Percentiles rank a stretch among this genome's conserved stretches.
phyloP scores from a whole-genome alignment of 2,888 invertebrate genomes.

The Agrenia bidenticulata region DNA sequence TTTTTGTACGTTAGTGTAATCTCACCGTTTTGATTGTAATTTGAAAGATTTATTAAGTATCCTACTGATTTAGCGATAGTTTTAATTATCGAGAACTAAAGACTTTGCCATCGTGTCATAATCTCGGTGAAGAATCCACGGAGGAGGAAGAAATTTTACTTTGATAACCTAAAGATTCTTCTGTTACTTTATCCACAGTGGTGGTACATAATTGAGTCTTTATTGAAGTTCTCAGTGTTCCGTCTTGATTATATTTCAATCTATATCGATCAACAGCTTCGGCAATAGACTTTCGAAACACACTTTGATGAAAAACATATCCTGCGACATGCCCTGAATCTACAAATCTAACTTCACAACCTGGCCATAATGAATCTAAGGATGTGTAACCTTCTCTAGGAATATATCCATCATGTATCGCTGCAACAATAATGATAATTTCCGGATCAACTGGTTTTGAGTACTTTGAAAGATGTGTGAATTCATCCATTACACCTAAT shows the following conservation, averaged over 20 bases:
- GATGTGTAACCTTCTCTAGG: slow-evolving; percentile 80
- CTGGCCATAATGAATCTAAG: slow-evolving; percentile 89
- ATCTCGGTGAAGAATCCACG: slow-evolving; percentile 3
- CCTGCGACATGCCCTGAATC: slow-evolving; percentile 88
- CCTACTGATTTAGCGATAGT: too few species aligned
- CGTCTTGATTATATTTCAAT: slow-evolving; percentile 37
- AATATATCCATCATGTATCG: slow-evolving; percentile 69
- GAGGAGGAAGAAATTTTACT: not conserved
- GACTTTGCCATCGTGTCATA: not conserved
- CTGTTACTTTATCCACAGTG: not conserved
- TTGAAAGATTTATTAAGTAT: too few species aligned
- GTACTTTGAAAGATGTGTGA: slow-evolving; percentile 93
- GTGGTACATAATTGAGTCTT: not conserved
- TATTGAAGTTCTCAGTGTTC: slow-evolving; percentile 8
- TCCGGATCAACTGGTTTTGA: slow-evolving; percentile 80
- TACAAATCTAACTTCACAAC: slow-evolving; percentile 81
- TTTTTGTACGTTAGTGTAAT: too few species aligned
- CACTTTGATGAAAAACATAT: slow-evolving; percentile 80
- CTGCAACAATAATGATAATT: slow-evolving; percentile 86
- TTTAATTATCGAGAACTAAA: too few species aligned
- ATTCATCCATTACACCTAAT: slow-evolving; percentile 90
- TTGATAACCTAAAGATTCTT: slow-evolving; percentile 7
- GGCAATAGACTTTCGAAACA: slow-evolving; percentile 63
- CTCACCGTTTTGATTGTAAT: too few species aligned
- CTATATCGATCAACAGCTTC: slow-evolving; percentile 34